Evolutionary conservation across 37 sponge, comb jelly and placozoan species (phyloP).

Genomic region (Crambe crambe): DNA sequence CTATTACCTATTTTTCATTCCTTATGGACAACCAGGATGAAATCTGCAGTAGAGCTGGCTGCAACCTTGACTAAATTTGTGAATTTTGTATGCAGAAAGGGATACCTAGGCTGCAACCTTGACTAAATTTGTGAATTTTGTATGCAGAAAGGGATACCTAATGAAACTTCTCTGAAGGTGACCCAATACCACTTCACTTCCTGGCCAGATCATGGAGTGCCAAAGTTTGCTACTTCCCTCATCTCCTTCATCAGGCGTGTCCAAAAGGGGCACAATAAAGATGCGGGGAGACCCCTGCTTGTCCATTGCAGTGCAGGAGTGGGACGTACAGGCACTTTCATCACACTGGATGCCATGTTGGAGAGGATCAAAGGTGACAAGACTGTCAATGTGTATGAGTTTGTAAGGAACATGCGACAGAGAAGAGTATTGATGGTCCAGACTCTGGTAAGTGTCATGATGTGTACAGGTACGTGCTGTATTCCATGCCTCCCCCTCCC

Average conservation of each 20-base stretch:
- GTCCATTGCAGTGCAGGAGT: conserved; percentile 94
- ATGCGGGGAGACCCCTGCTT: conserved; percentile 43
- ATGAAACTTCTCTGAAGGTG: conserved; percentile 25
- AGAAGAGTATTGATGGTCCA: conserved; percentile 77
- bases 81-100: conserved; percentile 26
- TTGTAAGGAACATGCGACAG: conserved; percentile 54
- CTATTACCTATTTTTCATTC: too few relatives aligned
- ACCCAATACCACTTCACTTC: conserved; percentile 69
- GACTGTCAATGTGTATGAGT: conserved; percentile 62
- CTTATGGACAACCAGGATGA: too few relatives aligned
- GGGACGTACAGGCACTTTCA: conserved; percentile 85
- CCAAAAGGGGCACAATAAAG: conserved; percentile 56
- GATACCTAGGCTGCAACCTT: too few relatives aligned
- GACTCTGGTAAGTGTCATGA: conserved; percentile 61
- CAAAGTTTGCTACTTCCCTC: conserved; percentile 82
- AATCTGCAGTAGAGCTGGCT: too few relatives aligned
- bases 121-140: too few relatives aligned
- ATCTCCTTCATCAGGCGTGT: conserved; percentile 71
- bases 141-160: conserved; percentile 15
- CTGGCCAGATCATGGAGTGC: conserved; percentile 86
- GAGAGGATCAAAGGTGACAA: conserved; percentile 52
- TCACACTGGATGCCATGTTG: conserved; percentile 75
- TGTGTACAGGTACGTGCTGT: not conserved
- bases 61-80: too few relatives aligned
- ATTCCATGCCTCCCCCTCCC: not conserved